Conservation (phyloP, 1,140 invertebrate species). For the Ooceraea biroi region DNA sequence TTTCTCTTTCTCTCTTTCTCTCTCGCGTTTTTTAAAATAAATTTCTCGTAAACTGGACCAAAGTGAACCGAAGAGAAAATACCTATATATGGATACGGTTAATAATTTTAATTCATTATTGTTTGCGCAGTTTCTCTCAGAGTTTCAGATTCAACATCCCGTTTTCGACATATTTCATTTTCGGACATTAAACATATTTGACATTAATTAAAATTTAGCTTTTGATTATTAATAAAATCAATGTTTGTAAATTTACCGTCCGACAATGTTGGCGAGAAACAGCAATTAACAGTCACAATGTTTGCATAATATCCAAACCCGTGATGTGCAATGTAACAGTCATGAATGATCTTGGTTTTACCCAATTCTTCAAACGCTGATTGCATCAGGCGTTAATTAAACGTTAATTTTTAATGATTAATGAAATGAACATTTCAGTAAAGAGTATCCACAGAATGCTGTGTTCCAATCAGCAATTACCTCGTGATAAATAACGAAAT, state of each 20-base stretch:
- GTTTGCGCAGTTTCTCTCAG: not conserved
- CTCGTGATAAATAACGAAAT: constrained; percentile 44
- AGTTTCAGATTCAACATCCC: not conserved
- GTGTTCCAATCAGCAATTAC: constrained; percentile 36
- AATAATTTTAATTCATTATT: constrained; percentile 22
- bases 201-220: constrained; percentile 15
- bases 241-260: not conserved
- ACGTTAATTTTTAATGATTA: constrained; percentile 13
- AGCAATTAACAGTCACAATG: not conserved
- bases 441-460: not conserved
- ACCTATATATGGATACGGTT: not conserved
- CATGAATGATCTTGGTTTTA: not conserved
- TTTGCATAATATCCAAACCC: not conserved
- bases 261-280: not conserved
- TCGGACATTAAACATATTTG: not conserved
- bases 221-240: not conserved
- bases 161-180: not conserved
- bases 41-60: not conserved
- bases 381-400: not conserved
- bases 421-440: not conserved
- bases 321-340: not conserved
- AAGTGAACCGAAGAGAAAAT: not conserved
- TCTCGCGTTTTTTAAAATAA: not conserved
- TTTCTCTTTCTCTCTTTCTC: constrained; percentile 5
- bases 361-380: not conserved